These are phyloP conservation scores for Vulpes vulpes DNA, from an alignment of 2,113 vertebrate genomes.

Conservation along the genomic window DNA sequence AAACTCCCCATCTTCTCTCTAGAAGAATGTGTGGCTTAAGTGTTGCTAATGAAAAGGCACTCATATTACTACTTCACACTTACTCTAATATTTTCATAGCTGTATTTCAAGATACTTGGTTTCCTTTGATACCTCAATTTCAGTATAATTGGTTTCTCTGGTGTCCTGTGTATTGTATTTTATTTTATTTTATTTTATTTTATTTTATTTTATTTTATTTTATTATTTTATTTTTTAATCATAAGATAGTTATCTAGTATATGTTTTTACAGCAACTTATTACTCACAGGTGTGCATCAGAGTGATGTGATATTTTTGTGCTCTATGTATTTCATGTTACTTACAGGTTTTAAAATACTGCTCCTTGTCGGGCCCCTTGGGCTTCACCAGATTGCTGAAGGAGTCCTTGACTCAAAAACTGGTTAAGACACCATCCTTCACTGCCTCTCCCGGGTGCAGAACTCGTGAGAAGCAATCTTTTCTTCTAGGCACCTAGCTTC, in stretches of 20 bases:
- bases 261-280: background rate
- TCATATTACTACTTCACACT: fast-evolving
- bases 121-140: background rate
- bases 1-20: background rate
- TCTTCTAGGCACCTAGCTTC: background rate
- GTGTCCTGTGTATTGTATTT: background rate
- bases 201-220: background rate
- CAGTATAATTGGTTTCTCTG: background rate
- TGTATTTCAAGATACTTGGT: background rate
- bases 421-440: background rate
- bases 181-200: background rate
- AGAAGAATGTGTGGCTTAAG: background rate
- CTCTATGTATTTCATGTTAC: background rate
- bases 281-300: background rate
- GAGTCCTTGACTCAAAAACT: background rate
- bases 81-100: background rate
- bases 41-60: background rate
- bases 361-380: background rate
- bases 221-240: background rate
- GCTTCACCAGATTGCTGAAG: background rate
- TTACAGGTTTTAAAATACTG: background rate
- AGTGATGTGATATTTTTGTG: background rate
- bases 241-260: background rate
- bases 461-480: background rate
- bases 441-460: background rate